phyloP scores from a whole-genome alignment of 2,797 vertebrate genomes.

The Synaphobranchus kaupii region DNA sequence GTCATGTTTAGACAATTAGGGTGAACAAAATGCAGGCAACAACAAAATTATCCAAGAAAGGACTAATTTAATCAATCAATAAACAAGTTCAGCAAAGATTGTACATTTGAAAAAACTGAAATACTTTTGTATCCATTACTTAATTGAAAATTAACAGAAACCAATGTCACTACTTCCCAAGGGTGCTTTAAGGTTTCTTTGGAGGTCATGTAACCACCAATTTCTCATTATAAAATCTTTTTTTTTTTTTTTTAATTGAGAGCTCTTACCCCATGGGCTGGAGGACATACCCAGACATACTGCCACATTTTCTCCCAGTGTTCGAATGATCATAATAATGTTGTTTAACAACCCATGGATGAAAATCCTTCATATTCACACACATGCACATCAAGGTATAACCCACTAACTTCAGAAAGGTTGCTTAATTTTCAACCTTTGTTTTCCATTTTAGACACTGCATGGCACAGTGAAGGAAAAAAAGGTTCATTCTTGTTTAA shows the following conservation, averaged over 20 bases:
- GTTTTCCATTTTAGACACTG: background rate
- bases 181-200: slow-evolving; percentile 52
- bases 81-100: slow-evolving; percentile 32
- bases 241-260: background rate
- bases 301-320: background rate
- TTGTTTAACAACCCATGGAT: background rate
- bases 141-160: slow-evolving; percentile 32
- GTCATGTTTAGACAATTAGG: background rate
- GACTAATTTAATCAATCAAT: slow-evolving; percentile 46
- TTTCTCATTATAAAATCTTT: background rate
- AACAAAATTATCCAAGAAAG: slow-evolving; percentile 37
- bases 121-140: slow-evolving; percentile 34
- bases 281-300: background rate
- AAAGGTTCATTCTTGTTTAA: background rate
- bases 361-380: background rate
- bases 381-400: background rate
- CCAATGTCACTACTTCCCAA: background rate
- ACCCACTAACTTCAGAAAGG: background rate
- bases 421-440: background rate
- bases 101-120: slow-evolving; percentile 49
- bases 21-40: background rate
- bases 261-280: background rate
- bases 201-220: slow-evolving; percentile 40
- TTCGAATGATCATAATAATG: background rate
- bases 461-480: background rate